phyloP scores from a whole-genome alignment of 1,140 invertebrate genomes.

The Bilobella aurantiaca region DNA sequence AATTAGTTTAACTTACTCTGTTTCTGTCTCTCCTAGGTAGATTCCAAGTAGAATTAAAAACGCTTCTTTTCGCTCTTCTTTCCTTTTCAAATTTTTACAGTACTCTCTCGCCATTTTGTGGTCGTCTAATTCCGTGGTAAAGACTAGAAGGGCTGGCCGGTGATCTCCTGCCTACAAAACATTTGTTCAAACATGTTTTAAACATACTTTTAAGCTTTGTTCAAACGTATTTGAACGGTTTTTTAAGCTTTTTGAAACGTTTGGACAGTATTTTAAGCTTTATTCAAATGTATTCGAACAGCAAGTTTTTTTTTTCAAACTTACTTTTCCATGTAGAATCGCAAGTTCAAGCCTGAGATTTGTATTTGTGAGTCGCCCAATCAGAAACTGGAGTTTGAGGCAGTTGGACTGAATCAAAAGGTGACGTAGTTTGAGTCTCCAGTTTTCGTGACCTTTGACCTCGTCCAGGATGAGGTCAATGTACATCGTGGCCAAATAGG shows the following conservation, averaged over 20 bases:
- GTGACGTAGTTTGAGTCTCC: constrained; percentile 14
- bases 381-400: constrained; percentile 30
- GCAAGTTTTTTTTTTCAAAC: too few species aligned
- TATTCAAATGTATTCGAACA: too few species aligned
- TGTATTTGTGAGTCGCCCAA: constrained; percentile 26
- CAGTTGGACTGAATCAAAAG: constrained; percentile 28
- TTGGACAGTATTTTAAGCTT: neutral
- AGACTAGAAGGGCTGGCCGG: constrained; percentile 25
- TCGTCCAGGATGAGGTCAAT: constrained; percentile 22
- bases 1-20: neutral
- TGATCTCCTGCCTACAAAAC: constrained; percentile 33
- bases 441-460: neutral
- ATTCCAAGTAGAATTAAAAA: constrained; percentile 26
- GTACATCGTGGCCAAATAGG: constrained; percentile 29
- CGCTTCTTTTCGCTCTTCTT: constrained; percentile 17
- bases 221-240: neutral
- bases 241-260: neutral
- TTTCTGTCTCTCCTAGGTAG: constrained; percentile 14
- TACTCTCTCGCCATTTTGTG: constrained; percentile 29
- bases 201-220: too few species aligned
- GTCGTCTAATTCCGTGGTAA: constrained; percentile 27
- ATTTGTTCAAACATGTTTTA: too few species aligned
- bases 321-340: constrained; percentile 32
- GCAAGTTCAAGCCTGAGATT: constrained; percentile 27
- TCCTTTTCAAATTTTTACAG: constrained; percentile 22